Percentiles rank a stretch among this genome's conserved stretches.
phyloP scores from a whole-genome alignment of 2,888 invertebrate genomes.

The Yponomeuta plumbellus region DNA sequence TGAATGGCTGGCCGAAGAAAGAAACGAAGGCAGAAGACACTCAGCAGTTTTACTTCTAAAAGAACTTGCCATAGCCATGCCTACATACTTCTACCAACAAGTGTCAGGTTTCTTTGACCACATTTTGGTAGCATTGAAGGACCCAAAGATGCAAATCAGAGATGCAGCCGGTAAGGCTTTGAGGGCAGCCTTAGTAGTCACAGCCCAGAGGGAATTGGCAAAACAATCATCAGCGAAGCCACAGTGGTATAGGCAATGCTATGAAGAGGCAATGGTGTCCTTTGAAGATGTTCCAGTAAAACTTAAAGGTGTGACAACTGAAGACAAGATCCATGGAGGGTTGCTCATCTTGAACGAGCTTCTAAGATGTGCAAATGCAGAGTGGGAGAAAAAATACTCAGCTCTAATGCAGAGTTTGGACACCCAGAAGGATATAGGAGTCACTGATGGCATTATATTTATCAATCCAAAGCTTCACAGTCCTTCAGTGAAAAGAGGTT shows the following conservation, averaged over 20 bases:
- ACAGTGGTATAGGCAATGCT: constrained; percentile 95
- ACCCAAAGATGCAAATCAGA: constrained; percentile 92
- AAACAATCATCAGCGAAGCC: constrained; percentile 92
- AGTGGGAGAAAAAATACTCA: constrained; percentile 89
- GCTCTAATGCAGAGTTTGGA: constrained; percentile 79
- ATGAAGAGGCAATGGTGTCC: constrained; percentile 89
- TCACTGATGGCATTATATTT: constrained; percentile 75
- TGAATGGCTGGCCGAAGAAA: constrained; percentile 94
- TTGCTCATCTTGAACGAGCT: constrained; percentile 95
- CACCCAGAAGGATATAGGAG: constrained; percentile 61
- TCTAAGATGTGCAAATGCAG: constrained; percentile 90
- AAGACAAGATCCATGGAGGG: constrained; percentile 95
- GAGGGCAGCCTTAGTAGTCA: constrained; percentile 95
- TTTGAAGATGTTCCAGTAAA: constrained; percentile 81
- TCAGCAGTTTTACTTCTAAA: constrained; percentile 94
- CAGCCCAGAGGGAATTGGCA: constrained; percentile 96
- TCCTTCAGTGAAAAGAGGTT: constrained; percentile 74
- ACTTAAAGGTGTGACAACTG: constrained; percentile 88
- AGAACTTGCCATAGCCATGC: constrained; percentile 96
- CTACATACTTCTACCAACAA: constrained; percentile 97
- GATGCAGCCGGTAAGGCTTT: constrained; percentile 96
- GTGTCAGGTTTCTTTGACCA: constrained; percentile 95
- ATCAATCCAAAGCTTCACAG: constrained; percentile 78
- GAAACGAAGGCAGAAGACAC: constrained; percentile 93
- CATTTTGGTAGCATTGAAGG: constrained; percentile 93